These are phyloP conservation scores for Platalea minor DNA, from an alignment of 2,797 vertebrate genomes.

Conservation along the genomic window DNA sequence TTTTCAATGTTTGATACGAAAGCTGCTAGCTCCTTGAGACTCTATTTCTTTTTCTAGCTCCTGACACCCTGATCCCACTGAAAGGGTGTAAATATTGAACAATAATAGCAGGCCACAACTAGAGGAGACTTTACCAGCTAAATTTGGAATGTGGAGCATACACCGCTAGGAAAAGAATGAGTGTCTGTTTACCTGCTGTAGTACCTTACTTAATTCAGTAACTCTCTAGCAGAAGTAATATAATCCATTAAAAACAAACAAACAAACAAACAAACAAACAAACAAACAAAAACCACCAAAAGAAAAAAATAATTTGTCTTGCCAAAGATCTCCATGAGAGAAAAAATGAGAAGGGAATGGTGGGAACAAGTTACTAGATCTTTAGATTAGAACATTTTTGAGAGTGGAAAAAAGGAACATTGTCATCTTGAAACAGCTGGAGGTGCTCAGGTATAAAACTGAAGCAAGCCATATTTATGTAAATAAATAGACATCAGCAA, in stretches of 20 bases:
- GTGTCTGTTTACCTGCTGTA: not conserved
- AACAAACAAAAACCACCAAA: not conserved
- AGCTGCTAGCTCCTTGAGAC: not conserved
- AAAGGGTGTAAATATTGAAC: not conserved
- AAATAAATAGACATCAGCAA: not conserved
- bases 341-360: not conserved
- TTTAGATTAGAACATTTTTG: not conserved
- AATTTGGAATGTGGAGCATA: not conserved
- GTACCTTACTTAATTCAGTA: not conserved
- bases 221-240: not conserved
- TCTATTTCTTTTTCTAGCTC: not conserved
- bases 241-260: not conserved
- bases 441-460: not conserved
- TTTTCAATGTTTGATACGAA: not conserved
- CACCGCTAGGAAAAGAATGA: not conserved
- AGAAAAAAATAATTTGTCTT: not conserved
- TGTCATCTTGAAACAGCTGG: not conserved
- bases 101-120: not conserved
- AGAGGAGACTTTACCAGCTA: not conserved
- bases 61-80: not conserved
- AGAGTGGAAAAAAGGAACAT: not conserved
- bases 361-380: not conserved
- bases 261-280: not conserved
- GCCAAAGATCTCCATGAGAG: not conserved
- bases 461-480: not conserved